phyloP scores from a whole-genome alignment of 1,140 invertebrate genomes.

The Formica selysi region DNA sequence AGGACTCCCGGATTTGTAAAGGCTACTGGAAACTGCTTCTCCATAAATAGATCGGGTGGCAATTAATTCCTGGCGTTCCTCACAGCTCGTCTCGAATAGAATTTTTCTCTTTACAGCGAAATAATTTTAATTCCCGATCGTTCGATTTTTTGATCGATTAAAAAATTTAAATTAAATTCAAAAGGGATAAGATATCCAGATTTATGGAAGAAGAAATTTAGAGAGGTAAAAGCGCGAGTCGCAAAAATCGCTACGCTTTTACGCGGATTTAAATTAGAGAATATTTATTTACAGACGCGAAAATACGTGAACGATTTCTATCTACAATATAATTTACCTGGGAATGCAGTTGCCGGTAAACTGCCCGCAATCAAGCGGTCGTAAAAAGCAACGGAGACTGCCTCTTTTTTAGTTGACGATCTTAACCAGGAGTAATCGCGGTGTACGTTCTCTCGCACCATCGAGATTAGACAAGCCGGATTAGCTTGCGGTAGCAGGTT shows the following conservation, averaged over 20 bases:
- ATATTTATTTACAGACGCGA: constrained; percentile 16
- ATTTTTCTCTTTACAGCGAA: neutral
- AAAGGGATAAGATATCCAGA: neutral
- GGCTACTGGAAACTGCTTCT: constrained; percentile 50
- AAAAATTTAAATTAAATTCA: neutral
- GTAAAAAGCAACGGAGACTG: constrained; percentile 21
- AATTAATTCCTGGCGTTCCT: neutral
- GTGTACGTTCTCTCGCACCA: constrained; percentile 23
- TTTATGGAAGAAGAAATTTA: neutral
- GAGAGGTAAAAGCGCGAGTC: neutral
- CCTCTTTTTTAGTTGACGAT: constrained; percentile 39
- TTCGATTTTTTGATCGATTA: neutral
- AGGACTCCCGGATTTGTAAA: constrained; percentile 46
- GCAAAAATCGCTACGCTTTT: neutral
- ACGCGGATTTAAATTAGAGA: neutral
- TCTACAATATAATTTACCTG: constrained; percentile 2
- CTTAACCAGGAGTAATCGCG: constrained; percentile 32
- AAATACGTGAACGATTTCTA: neutral
- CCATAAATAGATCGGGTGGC: neutral
- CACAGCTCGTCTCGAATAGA: neutral
- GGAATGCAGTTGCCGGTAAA: constrained; percentile 13
- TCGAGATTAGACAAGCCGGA: constrained; percentile 66
- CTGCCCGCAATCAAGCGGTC: constrained; percentile 33
- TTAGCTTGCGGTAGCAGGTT: constrained; percentile 67
- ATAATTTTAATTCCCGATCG: neutral